phyloP scores from a whole-genome alignment of 2,888 invertebrate species.

The Phorcus lineatus region DNA sequence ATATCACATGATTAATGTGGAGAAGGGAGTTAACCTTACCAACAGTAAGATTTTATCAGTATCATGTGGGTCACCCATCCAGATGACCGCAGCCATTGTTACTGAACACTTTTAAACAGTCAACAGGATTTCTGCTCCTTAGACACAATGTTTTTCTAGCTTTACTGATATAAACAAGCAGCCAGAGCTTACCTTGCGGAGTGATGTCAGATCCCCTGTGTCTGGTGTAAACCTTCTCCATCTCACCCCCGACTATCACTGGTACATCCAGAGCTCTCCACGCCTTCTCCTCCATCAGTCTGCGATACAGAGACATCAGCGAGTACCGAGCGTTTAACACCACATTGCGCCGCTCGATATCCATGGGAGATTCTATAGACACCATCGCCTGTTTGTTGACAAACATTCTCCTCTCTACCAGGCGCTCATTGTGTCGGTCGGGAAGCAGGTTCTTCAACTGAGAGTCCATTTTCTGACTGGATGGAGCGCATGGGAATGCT shows the following conservation, averaged over 20 bases:
- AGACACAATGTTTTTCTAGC: no score
- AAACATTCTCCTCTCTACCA: constrained; percentile 19
- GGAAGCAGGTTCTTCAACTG: constrained; percentile 43
- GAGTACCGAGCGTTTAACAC: constrained; percentile 49
- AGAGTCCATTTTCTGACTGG: not conserved
- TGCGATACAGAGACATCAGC: constrained; percentile 45
- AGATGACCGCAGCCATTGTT: no score
- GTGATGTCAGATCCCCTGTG: not conserved
- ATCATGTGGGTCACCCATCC: no score
- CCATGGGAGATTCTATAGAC: constrained; percentile 54
- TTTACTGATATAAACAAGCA: no score
- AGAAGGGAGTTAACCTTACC: no score
- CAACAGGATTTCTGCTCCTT: no score
- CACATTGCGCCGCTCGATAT: constrained; percentile 46
- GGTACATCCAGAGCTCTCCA: constrained; percentile 63
- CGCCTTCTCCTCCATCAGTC: constrained; percentile 48
- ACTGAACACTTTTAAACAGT: no score
- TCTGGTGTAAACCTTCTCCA: not conserved
- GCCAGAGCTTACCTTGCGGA: no score
- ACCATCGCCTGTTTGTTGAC: constrained; percentile 43
- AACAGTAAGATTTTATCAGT: no score
- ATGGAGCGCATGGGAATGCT: constrained; percentile 68
- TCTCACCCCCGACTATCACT: constrained; percentile 39
- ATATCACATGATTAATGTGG: no score
- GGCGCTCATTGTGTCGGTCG: constrained; percentile 38